Evolutionary conservation across 2,888 invertebrate species (phyloP).

Genomic region (Chironomus riparius): DNA sequence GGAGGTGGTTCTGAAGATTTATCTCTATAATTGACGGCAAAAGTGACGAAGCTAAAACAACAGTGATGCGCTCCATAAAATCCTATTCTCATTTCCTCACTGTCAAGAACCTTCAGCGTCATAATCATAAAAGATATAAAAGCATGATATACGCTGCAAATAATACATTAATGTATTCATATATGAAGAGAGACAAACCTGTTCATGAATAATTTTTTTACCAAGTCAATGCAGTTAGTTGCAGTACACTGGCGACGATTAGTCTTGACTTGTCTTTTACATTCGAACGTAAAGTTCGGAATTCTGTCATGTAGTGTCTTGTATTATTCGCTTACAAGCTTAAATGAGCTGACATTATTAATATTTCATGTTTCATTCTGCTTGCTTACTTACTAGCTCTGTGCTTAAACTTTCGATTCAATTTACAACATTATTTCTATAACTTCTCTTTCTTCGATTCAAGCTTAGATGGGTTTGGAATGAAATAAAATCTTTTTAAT

Average conservation of each 20-base stretch:
- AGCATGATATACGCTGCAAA: not conserved
- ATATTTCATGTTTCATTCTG: too few species aligned
- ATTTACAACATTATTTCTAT: not conserved
- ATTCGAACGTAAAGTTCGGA: not conserved
- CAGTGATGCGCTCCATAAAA: not conserved
- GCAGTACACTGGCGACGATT: not conserved
- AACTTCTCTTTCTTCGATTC: not conserved
- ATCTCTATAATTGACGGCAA: too few species aligned
- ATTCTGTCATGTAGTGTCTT: not conserved
- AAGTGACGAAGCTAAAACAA: too few species aligned
- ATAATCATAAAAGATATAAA: not conserved
- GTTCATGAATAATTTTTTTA: not conserved
- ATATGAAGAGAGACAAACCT: not conserved
- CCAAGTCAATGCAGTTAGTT: not conserved
- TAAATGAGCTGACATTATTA: not conserved
- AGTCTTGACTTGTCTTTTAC: not conserved
- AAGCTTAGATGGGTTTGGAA: not conserved
- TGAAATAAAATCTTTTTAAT: not conserved
- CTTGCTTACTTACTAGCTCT: too few species aligned
- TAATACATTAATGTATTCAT: not conserved
- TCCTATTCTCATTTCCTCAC: not conserved
- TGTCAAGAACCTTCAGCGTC: not conserved
- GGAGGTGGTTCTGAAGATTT: too few species aligned
- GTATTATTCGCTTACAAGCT: not conserved
- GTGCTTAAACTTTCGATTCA: too few species aligned